Evolutionary conservation across 2,888 invertebrate genomes (phyloP).

Genomic region (Ormyrus pomaceus): DNA sequence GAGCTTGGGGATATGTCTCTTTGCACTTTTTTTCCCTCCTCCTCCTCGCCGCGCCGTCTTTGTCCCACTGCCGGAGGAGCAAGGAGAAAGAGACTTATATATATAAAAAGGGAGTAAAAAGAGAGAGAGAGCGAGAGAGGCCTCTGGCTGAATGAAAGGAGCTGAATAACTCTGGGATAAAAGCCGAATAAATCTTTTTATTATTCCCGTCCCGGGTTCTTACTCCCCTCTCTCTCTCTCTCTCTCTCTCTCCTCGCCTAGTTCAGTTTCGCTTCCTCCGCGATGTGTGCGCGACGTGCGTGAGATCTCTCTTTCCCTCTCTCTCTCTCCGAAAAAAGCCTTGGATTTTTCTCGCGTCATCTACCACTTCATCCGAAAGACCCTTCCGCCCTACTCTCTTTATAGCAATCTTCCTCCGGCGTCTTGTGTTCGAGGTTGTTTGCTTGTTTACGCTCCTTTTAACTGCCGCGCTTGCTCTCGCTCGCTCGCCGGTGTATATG

Average conservation of each 20-base stretch:
- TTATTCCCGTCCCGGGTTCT: slow-evolving; percentile 67
- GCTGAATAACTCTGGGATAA: slow-evolving; percentile 75
- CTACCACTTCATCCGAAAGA: slow-evolving; percentile 50
- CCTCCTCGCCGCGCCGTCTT: slow-evolving; percentile 55
- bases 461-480: slow-evolving; percentile 33
- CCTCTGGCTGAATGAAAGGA: slow-evolving; percentile 72
- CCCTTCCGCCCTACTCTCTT: slow-evolving; percentile 20
- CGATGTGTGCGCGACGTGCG: not conserved
- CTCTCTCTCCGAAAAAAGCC: slow-evolving; percentile 39
- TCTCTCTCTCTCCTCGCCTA: slow-evolving; percentile 23
- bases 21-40: slow-evolving; percentile 60
- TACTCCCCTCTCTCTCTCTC: too few species aligned
- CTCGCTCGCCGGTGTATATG: not conserved
- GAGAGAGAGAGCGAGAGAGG: slow-evolving; percentile 53
- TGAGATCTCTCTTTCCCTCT: not conserved
- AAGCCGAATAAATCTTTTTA: slow-evolving; percentile 76
- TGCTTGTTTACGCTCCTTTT: slow-evolving; percentile 56
- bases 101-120: too few species aligned
- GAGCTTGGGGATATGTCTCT: slow-evolving; percentile 30
- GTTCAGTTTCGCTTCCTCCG: slow-evolving; percentile 36
- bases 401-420: slow-evolving; percentile 38
- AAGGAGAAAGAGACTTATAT: not conserved
- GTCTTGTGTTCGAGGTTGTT: slow-evolving; percentile 51
- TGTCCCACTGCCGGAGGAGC: slow-evolving; percentile 35
- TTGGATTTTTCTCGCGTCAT: slow-evolving; percentile 57